Percentiles rank a stretch among this genome's conserved stretches.
phyloP scores from a whole-genome alignment of 2,888 invertebrate genomes.

The Papilio elwesi region DNA sequence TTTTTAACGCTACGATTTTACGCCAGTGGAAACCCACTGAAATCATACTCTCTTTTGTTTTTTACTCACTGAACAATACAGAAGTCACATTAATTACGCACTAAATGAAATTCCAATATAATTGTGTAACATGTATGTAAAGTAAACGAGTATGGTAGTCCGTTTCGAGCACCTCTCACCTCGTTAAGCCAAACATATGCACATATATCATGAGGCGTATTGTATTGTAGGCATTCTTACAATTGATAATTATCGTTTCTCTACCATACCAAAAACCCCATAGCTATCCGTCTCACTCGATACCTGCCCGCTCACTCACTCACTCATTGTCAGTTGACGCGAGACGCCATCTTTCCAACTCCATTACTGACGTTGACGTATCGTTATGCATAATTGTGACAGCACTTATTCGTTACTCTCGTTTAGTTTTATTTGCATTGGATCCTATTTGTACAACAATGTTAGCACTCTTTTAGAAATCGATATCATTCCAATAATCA shows the following conservation, averaged over 20 bases:
- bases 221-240: slow-evolving; percentile 7
- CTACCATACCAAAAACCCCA: slow-evolving; percentile 28
- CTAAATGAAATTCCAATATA: too few species aligned
- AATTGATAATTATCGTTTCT: slow-evolving; percentile 26
- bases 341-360: background rate
- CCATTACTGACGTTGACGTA: background rate
- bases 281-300: slow-evolving; percentile 26
- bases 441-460: too few species aligned
- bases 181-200: background rate
- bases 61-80: too few species aligned
- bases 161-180: background rate
- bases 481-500: too few species aligned
- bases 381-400: slow-evolving; percentile 4
- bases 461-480: too few species aligned
- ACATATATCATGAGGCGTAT: slow-evolving; percentile 6
- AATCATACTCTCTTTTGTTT: too few species aligned
- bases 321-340: slow-evolving; percentile 16
- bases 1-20: too few species aligned
- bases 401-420: background rate
- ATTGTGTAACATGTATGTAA: too few species aligned
- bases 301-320: slow-evolving; percentile 12
- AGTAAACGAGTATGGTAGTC: background rate
- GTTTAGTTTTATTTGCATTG: too few species aligned
- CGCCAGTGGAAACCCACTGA: too few species aligned
- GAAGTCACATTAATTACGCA: too few species aligned